phyloP scores from a whole-genome alignment of 2,113 vertebrate genomes.

The Silurus meridionalis region DNA sequence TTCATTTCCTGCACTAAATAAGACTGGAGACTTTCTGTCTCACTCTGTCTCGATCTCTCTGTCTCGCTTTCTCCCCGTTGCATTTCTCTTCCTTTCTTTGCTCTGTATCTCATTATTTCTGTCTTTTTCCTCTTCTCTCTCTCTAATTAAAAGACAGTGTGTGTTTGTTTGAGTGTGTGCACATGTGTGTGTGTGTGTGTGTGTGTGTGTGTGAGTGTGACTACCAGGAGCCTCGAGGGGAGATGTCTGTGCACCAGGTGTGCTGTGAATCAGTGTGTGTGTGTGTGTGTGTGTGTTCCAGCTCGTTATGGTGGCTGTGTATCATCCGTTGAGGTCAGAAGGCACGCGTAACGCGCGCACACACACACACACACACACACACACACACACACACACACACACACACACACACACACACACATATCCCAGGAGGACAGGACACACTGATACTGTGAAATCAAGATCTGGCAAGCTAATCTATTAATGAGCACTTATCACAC shows the following conservation, averaged over 20 bases:
- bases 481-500: slow-evolving; percentile 42
- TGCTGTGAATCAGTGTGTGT: slow-evolving; percentile 45
- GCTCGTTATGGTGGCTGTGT: not conserved
- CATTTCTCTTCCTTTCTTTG: not conserved
- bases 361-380: not conserved
- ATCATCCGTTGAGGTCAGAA: slow-evolving; percentile 20
- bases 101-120: slow-evolving; percentile 10
- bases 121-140: slow-evolving; percentile 48
- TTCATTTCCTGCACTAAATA: slow-evolving; percentile 58
- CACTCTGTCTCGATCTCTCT: not conserved
- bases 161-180: not conserved
- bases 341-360: no score
- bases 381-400: slow-evolving; percentile 23
- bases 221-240: slow-evolving; percentile 8
- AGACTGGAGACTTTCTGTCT: slow-evolving; percentile 48
- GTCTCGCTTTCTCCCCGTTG: not conserved
- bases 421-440: slow-evolving; percentile 17
- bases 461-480: slow-evolving; percentile 39
- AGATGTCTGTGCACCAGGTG: slow-evolving; percentile 72
- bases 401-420: not conserved
- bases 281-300: slow-evolving; percentile 8
- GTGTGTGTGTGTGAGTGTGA: slow-evolving; percentile 30
- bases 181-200: not conserved
- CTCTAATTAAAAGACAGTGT: slow-evolving; percentile 71
- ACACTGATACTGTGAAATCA: slow-evolving; percentile 26